These are phyloP conservation scores for Pangasius krempfi DNA, from an alignment of 2,797 vertebrate species.

Conservation along the genomic window DNA sequence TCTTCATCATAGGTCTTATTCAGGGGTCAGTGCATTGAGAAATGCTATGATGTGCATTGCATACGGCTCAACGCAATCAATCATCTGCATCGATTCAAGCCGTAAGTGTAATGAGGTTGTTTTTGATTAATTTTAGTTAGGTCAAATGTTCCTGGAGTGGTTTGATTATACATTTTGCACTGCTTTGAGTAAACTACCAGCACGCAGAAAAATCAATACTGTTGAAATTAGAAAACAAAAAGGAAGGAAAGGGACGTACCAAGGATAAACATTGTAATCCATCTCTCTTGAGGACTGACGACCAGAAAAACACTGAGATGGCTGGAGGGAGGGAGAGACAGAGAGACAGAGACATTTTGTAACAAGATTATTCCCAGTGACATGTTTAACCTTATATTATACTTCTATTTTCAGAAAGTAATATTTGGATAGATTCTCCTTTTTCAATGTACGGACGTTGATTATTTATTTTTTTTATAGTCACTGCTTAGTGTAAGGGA, in stretches of 20 bases:
- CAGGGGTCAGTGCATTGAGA: constrained; percentile 36
- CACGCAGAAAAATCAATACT: constrained; percentile 27
- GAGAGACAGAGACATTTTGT: not conserved
- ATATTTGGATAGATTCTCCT: not conserved
- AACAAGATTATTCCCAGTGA: not conserved
- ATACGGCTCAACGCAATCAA: constrained; percentile 43
- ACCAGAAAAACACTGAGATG: constrained; percentile 80
- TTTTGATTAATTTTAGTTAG: constrained; percentile 38
- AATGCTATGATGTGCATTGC: constrained; percentile 23
- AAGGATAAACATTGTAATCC: constrained; percentile 90
- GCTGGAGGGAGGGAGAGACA: constrained; percentile 62
- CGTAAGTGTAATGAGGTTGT: constrained; percentile 14
- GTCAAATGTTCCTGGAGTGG: constrained; percentile 15
- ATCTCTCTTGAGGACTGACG: constrained; percentile 86
- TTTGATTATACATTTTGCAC: constrained; percentile 29
- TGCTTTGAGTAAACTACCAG: not conserved
- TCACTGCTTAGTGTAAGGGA: not conserved
- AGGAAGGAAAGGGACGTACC: constrained; percentile 74
- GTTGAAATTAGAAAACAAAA: constrained; percentile 18
- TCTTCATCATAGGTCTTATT: constrained; percentile 40
- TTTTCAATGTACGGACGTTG: not conserved
- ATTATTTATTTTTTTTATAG: not conserved
- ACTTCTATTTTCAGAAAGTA: not conserved
- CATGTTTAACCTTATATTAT: not conserved
- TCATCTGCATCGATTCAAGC: constrained; percentile 43